Base-by-base conservation (phyloP, 2,797 vertebrate species). In the Myotis vivesi region DNA sequence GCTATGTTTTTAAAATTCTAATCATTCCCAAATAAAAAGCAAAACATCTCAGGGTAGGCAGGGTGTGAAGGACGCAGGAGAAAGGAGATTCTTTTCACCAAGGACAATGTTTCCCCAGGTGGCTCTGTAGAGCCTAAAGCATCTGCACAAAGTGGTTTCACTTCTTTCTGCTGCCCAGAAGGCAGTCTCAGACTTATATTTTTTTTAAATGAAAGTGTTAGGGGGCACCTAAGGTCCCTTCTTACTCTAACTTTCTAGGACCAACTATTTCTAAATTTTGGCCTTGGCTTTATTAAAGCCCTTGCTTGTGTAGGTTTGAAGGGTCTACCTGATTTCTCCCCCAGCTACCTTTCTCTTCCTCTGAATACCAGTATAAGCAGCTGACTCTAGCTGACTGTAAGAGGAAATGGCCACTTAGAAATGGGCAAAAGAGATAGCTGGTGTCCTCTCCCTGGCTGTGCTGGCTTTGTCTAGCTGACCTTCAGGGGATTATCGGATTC, bases 231-330 rank as follows among this genome's bases (percentile, higher is more conserved):
- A 46, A 81, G 71, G 30, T 46, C 25, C 6, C 49, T 88, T 75
- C 41, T 68, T 83, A 51, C 19, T 84, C n/a, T 71, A 87, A 82
- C 41, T 84, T 86, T 84, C 87, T 46, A 71, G 69, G 15, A 49
- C 59, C 71, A 30, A 84, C 80, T 16, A 2, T 41, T 84, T 19
- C 82, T 82, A 30, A 41, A 64, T n/a, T 85, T 68, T 33, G 41
- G 7, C 12, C 16, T 92, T 90, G 64, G 25, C n/a, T 94, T 93
- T 69, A 28, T 84, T 93, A 68, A 91, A 91, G 49, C 17, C 6
- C 55, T 83, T 81, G 53, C 25, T 71, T 80, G 11, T 83, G 28
- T 62, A 28, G 28, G 23, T 75, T 79, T 96, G 77, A 91, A 76
- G 71, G 23, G 90, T 71, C 30, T 17, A 23, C 55, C 36, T 86